Percentiles rank a stretch among this genome's conserved stretches.
These are phyloP conservation scores for Myotis daubentonii DNA, from an alignment of 2,797 vertebrate genomes.

Conservation along the genomic window DNA sequence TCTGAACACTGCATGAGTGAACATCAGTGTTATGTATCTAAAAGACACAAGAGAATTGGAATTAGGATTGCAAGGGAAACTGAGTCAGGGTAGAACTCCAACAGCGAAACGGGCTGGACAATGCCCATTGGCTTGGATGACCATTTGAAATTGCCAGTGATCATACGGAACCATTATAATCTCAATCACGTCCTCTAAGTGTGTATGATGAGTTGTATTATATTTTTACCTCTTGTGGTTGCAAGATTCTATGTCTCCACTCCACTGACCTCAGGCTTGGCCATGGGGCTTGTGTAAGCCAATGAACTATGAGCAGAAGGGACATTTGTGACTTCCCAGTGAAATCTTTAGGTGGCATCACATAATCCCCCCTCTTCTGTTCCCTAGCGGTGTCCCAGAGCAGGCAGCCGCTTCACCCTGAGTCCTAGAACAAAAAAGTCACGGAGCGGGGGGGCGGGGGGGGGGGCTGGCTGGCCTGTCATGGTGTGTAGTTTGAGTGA, in stretches of 20 bases:
- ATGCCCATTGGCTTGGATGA: background rate
- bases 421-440: background rate
- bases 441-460: background rate
- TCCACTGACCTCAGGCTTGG: background rate
- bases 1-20: background rate
- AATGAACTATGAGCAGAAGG: background rate
- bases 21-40: background rate
- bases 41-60: background rate
- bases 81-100: background rate
- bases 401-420: background rate
- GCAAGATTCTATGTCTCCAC: background rate
- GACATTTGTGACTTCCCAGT: background rate
- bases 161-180: background rate
- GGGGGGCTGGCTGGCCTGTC: background rate
- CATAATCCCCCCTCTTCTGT: background rate
- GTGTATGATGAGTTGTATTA: background rate
- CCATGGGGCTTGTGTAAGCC: background rate
- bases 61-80: conserved; percentile 11
- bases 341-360: background rate
- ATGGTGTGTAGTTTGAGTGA: background rate
- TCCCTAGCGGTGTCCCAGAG: background rate
- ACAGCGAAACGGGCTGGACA: background rate
- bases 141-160: background rate
- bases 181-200: background rate
- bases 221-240: background rate